Base-by-base conservation (phyloP, 2,113 vertebrate species). In the Callipepla californica region DNA sequence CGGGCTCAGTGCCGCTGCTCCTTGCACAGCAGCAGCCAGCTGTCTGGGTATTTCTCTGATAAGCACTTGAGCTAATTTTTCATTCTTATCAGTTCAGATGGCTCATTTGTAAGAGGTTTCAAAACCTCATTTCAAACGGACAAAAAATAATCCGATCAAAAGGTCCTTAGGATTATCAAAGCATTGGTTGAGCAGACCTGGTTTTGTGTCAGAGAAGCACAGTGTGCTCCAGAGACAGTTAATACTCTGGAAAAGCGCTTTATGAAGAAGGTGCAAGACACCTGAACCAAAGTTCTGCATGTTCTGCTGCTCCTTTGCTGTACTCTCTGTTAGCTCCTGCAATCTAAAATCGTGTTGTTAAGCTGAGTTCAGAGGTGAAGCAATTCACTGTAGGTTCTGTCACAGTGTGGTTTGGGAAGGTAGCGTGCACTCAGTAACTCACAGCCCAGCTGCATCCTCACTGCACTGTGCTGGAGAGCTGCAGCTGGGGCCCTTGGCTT, bases 51-150 rank as follows among this genome's bases (percentile, higher is more conserved):
- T 89, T 89, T 76, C 74, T 87, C 79, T 89, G 91, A 81, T 66
- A 85, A 55, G 78, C 50, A 40, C 75, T 92, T 63, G 32, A 87
- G 91, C 66, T 89, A 70, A 73, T 91, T 93, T 89, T 93, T 91
- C 84, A 1, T 53, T 73, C 84, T 92, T 59, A 63, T 82, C 67
- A 32, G 48, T 57, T 95, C 80, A 79, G 74, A 87, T 61, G 77
- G 77, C 48, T 95, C 73, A 19, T 80, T 88, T 78, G 20, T 70
- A 63, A 80, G 30, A 90, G 42, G 68, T 67, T 93, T 85, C 72
- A 53, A 94, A 69, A n/a, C 32, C 53, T 58, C 17, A 69, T 85
- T 96, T 85, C 70, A 67, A 96, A 59, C 26, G 42, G 63, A 13
- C 14, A 77, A 79, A 82, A 92, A 90, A 79, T 44, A 84, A 73